Evolutionary conservation across 2,797 vertebrate genomes (phyloP).

Genomic region (Craterocephalus amniculus): DNA sequence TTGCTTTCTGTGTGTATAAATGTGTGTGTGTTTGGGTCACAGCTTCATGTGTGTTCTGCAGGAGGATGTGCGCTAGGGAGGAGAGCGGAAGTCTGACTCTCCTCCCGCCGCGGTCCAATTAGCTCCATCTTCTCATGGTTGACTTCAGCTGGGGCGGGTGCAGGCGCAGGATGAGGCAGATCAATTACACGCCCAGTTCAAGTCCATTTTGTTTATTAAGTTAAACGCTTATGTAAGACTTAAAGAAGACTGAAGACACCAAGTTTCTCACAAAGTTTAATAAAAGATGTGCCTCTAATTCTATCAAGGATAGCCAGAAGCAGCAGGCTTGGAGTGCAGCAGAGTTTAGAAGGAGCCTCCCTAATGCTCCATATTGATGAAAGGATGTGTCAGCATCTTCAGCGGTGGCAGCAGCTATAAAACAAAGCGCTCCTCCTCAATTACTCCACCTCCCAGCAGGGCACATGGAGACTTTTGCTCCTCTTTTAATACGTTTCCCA

Average conservation of each 20-base stretch:
- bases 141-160: constrained; percentile 38
- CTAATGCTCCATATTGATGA: constrained; percentile 63
- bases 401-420: constrained; percentile 63
- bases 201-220: constrained; percentile 29
- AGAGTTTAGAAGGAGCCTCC: constrained; percentile 30
- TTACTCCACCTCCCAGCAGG: constrained; percentile 55
- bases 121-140: constrained; percentile 56
- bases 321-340: constrained; percentile 22
- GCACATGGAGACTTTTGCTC: constrained; percentile 23
- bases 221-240: constrained; percentile 19
- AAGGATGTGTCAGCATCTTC: constrained; percentile 67
- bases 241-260: not conserved
- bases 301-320: constrained; percentile 10
- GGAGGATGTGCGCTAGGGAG: constrained; percentile 9
- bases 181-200: constrained; percentile 46
- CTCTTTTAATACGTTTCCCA: constrained; percentile 15
- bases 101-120: constrained; percentile 56
- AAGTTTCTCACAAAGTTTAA: not conserved
- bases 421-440: constrained; percentile 67
- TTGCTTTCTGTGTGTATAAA: constrained; percentile 7
- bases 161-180: constrained; percentile 34
- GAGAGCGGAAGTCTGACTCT: constrained; percentile 36
- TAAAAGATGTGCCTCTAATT: constrained; percentile 4
- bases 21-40: constrained; percentile 12
- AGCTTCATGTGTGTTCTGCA: constrained; percentile 7